Evolutionary conservation across 2,797 vertebrate species (phyloP), one percentile per base, ranked within the genome.

Genomic region (Siniperca obscura): DNA sequence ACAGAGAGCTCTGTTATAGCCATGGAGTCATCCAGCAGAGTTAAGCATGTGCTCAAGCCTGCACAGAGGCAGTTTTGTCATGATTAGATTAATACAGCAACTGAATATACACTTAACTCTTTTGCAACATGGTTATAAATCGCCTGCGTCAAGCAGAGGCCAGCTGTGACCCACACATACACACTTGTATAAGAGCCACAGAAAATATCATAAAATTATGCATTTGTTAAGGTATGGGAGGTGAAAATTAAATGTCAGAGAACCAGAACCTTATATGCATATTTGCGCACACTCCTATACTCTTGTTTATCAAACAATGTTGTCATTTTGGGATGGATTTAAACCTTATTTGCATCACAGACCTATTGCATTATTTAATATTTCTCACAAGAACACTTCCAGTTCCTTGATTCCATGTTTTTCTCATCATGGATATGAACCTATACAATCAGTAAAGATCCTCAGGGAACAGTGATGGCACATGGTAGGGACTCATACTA

Each of bases 281-380:
- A 72, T 65, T 74, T 19, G 13, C 34, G 52, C 36, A 25, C 22
- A 17, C 9, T 44, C 22, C 12, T 34, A 1, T 36, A 16, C 27
- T 59, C 55, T 40, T 75, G 40, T 59, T 78, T 76, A 78, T 81
- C 65, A 71, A 69, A 76, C 60, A 68, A 6, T 76, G 70, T 73
- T 80, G 80, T 55, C 59, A 71, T 82, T 84, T 48, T 42, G 21
- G 12, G 48, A 67, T 30, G 7, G 9, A 69, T 76, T n/a, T 13
- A 46, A 8, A 38, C 13, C 64, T 27, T 38, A 77, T 76, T 83
- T 66, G 48, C 70, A 64, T 76, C 60, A 30, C 44, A 79, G 22
- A 70, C 38, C 25, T 36, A 21, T 22, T 52, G 50, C 50, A 10
- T 52, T 22, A 52, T 56, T 59, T 50, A 8, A n/a, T 73, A 19